These are phyloP conservation scores for Arnoldichthys spilopterus DNA, from an alignment of 2,797 vertebrate genomes.

Conservation along the genomic window DNA sequence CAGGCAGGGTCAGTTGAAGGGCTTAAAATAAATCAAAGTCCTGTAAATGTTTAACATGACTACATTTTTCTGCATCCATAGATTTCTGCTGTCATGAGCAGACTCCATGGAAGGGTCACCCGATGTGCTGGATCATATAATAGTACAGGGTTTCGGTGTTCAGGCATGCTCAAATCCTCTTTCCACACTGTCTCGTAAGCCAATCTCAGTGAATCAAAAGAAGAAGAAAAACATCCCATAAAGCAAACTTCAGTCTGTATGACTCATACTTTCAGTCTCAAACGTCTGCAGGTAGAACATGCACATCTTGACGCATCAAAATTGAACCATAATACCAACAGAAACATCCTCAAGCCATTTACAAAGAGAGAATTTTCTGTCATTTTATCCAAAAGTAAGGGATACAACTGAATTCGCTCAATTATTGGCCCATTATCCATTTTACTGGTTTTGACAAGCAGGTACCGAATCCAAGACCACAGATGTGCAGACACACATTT, in stretches of 20 bases:
- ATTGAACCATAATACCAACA: not conserved
- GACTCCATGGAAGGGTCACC: constrained; percentile 21
- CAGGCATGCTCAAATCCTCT: constrained; percentile 9
- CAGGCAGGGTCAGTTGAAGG: not conserved
- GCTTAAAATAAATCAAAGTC: constrained; percentile 15
- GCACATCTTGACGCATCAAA: not conserved
- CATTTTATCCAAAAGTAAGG: constrained; percentile 1
- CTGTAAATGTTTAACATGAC: constrained; percentile 22
- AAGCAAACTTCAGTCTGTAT: not conserved
- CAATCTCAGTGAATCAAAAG: not conserved
- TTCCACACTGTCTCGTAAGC: not conserved
- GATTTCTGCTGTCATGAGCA: constrained; percentile 30
- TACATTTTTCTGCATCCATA: constrained; percentile 26
- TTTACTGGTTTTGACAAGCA: constrained; percentile 10
- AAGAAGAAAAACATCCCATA: not conserved
- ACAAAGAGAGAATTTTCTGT: not conserved
- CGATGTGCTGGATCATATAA: constrained; percentile 25
- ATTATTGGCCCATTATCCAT: constrained; percentile 10
- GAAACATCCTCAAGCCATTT: not conserved
- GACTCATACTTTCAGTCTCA: not conserved
- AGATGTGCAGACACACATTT: constrained; percentile 16
- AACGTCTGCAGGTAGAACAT: not conserved
- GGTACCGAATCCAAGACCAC: constrained; percentile 24
- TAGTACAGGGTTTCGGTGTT: constrained; percentile 29
- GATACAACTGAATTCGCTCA: constrained; percentile 15